These are phyloP conservation scores for Oncorhynchus clarkii DNA, from an alignment of 2,113 vertebrate species.

Conservation along the genomic window DNA sequence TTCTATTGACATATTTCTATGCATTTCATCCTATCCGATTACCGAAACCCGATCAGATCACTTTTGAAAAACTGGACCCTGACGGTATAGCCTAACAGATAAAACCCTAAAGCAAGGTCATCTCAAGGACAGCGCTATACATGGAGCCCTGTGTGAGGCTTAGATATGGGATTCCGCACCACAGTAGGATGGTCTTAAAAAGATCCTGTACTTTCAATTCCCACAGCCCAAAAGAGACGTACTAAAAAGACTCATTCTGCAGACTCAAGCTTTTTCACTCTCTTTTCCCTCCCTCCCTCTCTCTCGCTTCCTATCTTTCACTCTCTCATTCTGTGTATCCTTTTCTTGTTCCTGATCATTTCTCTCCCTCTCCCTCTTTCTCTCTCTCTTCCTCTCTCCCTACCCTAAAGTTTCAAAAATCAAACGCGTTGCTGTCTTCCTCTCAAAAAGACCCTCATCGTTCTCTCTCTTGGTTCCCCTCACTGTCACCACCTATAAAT, in stretches of 20 bases:
- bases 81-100: background rate
- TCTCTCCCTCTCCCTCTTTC: constrained; percentile 2
- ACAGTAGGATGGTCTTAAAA: constrained; percentile 28
- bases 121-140: constrained; percentile 38
- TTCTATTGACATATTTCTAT: no score
- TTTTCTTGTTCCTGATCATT: background rate
- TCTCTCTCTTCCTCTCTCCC: background rate
- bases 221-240: constrained; percentile 25
- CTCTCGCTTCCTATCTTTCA: background rate
- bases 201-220: constrained; percentile 41
- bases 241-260: constrained; percentile 22
- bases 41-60: background rate
- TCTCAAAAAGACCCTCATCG: background rate
- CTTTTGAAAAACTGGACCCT: no score
- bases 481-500: no score
- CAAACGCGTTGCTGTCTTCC: background rate
- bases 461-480: background rate
- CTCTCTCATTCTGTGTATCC: background rate
- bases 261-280: constrained; percentile 33
- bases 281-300: background rate
- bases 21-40: no score
- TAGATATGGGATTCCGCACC: constrained; percentile 22
- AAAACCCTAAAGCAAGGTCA: constrained; percentile 36
- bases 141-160: constrained; percentile 14
- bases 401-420: background rate